phyloP scores from a whole-genome alignment of 2,113 vertebrate species.

The Cyprinodon tularosa region DNA sequence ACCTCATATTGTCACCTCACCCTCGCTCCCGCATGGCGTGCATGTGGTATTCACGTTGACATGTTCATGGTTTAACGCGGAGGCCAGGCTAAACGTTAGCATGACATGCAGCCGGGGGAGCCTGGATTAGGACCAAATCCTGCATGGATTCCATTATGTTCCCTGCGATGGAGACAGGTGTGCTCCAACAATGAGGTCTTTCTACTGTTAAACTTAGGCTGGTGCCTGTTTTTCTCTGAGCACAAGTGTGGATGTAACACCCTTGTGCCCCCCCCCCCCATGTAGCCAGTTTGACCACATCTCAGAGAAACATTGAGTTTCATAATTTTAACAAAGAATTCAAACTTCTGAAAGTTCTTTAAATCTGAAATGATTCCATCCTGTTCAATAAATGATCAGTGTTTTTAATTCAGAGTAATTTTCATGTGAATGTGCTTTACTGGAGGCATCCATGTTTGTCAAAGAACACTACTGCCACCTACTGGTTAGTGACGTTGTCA shows the following conservation, averaged over 20 bases:
- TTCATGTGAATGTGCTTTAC: too few species aligned
- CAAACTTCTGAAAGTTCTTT: too few species aligned
- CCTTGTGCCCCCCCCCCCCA: background rate
- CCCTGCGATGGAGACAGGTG: slow-evolving; percentile 67
- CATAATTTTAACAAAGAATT: too few species aligned
- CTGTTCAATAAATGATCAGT: too few species aligned
- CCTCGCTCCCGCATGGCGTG: slow-evolving; percentile 15
- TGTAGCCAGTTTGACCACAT: too few species aligned
- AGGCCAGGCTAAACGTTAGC: slow-evolving; percentile 48
- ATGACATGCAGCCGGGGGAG: slow-evolving; percentile 60
- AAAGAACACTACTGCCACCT: too few species aligned
- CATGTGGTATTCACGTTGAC: slow-evolving; percentile 47
- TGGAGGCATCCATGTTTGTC: too few species aligned
- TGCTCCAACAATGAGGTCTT: slow-evolving; percentile 60
- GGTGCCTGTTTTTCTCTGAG: background rate
- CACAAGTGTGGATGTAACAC: background rate
- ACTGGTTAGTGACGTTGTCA: too few species aligned
- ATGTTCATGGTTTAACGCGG: slow-evolving; percentile 40
- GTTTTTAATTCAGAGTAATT: too few species aligned
- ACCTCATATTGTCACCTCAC: slow-evolving; percentile 25
- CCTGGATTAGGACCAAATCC: slow-evolving; percentile 63
- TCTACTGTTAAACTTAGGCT: slow-evolving; percentile 20
- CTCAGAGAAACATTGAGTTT: too few species aligned
- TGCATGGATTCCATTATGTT: slow-evolving; percentile 48
- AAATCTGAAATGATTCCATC: too few species aligned